Evolutionary conservation across 2,888 invertebrate genomes (phyloP), one percentile per base, ranked within the genome.

Genomic region (Andrena dorsata): DNA sequence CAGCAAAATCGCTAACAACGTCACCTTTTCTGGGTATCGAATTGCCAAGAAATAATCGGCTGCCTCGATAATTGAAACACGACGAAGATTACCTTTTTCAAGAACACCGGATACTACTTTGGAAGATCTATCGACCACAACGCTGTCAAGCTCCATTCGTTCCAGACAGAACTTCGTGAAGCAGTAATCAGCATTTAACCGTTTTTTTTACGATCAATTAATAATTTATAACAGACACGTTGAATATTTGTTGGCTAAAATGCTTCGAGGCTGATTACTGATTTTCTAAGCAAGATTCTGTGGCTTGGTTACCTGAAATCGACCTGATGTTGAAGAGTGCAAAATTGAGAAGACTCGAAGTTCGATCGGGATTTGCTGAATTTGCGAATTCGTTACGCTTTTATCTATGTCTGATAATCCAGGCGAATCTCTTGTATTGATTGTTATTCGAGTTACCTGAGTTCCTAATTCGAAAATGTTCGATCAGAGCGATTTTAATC

Each of bases 21-120:
- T 89, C 56, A 93, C 93, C 7, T 94, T 94, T 87, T 92, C 93
- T 75, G 94, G 93, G 6, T 92, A 93, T 69, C 93, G 94, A 72
- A 90, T 94, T 68, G 93, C 94, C 77, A 94, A 93, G 86, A 94
- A 92, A 85, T 93, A 87, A 92, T 56, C 56, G 16, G 35, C 7
- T 28, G 47, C 5, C 16, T 35, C 28, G 10, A 41, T 6, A 20
- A 75, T 76, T n/a, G 0, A n/a, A 13, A 16, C 13, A 2, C 5
- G 3, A 20, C 20, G 32, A 65, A 23, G 2, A 56, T 0, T 4
- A n/a, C 47, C 23, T 35, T 4, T 23, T 26, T 26, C 26, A 26
- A 7, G 28, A 16, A 56, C 26, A 35, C 30, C 61, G 28, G 28
- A 26, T 49, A 7, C 8, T 0, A 0, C 8, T 20, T 60, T 16